Percentiles rank a stretch among this genome's conserved stretches.
Evolutionary conservation across 2,888 invertebrate species (phyloP).

Genomic region (Volucella inanis): DNA sequence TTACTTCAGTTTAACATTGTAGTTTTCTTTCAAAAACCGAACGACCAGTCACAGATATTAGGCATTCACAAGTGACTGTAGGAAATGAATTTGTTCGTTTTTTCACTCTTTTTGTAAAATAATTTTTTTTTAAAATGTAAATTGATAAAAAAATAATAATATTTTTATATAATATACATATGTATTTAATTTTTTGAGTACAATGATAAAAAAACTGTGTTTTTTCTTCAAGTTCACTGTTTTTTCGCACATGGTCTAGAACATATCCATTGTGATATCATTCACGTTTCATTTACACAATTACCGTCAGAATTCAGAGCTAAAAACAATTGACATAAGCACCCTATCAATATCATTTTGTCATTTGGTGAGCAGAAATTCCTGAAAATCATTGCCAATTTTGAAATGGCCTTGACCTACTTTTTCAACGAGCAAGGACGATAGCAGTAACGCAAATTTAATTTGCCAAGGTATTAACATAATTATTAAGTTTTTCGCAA

Average conservation of each 20-base stretch:
- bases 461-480: conserved; percentile 36
- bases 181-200: conserved; percentile 68
- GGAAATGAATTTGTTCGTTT: conserved; percentile 17
- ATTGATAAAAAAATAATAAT: conserved; percentile 27
- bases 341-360: conserved; percentile 15
- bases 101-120: conserved; percentile 7
- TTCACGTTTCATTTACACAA: conserved; percentile 2
- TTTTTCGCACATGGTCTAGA: conserved; percentile 1
- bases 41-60: conserved; percentile 50
- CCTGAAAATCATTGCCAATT: conserved; percentile 27
- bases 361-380: conserved; percentile 17
- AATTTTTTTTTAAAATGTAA: conserved; percentile 49
- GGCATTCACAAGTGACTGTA: conserved; percentile 56
- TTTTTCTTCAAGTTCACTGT: conserved; percentile 30
- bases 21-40: conserved; percentile 60
- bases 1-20: conserved; percentile 71
- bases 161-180: conserved; percentile 64
- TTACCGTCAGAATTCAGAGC: neutral
- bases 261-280: too few species aligned
- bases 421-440: conserved; percentile 46
- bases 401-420: conserved; percentile 79
- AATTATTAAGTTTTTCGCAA: conserved; percentile 36
- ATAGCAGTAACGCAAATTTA: conserved; percentile 62
- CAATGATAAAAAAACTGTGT: conserved; percentile 50
- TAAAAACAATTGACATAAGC: neutral